These are phyloP conservation scores for Yponomeuta sedellus DNA, from an alignment of 2,888 invertebrate species.

Conservation along the genomic window DNA sequence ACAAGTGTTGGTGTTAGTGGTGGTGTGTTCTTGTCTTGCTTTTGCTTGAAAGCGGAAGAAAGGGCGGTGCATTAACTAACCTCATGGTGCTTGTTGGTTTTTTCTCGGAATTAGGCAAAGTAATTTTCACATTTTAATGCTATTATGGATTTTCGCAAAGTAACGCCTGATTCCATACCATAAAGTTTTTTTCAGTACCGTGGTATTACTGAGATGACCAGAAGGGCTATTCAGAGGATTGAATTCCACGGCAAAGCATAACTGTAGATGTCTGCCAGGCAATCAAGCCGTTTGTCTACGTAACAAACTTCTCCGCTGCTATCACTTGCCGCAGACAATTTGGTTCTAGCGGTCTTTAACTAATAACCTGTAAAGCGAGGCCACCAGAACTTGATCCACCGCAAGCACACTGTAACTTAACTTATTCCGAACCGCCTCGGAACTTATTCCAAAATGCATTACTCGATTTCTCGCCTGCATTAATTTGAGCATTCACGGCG, in stretches of 20 bases:
- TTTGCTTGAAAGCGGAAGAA: too few relatives aligned
- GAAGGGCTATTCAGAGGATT: background rate
- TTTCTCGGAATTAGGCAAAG: too few relatives aligned
- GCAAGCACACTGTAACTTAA: background rate
- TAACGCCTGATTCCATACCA: too few relatives aligned
- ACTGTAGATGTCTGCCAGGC: conserved; percentile 18
- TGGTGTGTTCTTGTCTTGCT: too few relatives aligned
- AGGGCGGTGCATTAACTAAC: too few relatives aligned
- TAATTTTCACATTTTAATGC: too few relatives aligned
- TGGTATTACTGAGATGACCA: background rate
- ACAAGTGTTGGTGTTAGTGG: too few relatives aligned
- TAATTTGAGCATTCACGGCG: conserved; percentile 1
- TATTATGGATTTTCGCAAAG: too few relatives aligned
- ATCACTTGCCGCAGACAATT: too few relatives aligned
- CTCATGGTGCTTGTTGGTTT: too few relatives aligned
- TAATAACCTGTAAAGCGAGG: background rate
- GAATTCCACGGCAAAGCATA: background rate
- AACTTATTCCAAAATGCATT: conserved; percentile 9
- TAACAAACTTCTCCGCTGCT: conserved; percentile 26
- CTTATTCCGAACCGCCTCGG: background rate
- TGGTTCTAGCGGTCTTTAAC: too few relatives aligned
- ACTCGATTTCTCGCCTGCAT: conserved; percentile 6
- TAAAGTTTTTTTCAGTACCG: too few relatives aligned
- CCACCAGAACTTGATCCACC: background rate
- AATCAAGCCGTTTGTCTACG: conserved; percentile 36